These are phyloP conservation scores for Ceyx erithaca DNA, from an alignment of 2,797 vertebrate genomes.

Conservation along the genomic window DNA sequence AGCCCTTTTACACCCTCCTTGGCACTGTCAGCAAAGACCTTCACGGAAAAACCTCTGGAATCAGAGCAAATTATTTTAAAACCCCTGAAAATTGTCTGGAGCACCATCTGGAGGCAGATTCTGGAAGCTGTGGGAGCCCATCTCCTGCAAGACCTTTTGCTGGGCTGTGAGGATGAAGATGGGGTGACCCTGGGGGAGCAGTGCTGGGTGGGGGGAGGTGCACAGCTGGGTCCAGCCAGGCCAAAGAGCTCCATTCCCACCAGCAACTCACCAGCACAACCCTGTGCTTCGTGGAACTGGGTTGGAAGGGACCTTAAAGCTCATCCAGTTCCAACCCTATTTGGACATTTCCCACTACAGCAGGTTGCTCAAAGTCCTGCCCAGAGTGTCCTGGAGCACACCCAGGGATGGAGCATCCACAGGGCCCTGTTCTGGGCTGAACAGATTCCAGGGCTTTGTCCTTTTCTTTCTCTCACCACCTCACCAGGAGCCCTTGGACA, in stretches of 20 bases:
- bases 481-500: not conserved
- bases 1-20: not conserved
- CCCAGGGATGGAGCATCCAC: no score
- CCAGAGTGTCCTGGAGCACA: no score
- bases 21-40: not conserved
- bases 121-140: not conserved
- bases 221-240: not conserved
- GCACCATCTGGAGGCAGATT: constrained; percentile 46
- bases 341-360: no score
- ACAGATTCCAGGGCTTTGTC: not conserved
- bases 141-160: fast-evolving
- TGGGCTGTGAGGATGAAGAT: not conserved
- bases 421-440: no score
- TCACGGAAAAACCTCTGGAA: not conserved
- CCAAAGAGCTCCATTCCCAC: not conserved
- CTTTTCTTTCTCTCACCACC: not conserved
- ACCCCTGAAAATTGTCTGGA: not conserved
- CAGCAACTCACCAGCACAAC: fast-evolving
- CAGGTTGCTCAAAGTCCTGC: no score
- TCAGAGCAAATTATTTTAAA: fast-evolving
- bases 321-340: no score
- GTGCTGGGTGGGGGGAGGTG: fast-evolving
- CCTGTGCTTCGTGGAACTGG: fast-evolving
- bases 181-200: fast-evolving
- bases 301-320: no score